Percentiles rank a stretch among this genome's conserved stretches.
phyloP scores from a whole-genome alignment of 2,888 invertebrate genomes.

The Dicyrtomina minuta region DNA sequence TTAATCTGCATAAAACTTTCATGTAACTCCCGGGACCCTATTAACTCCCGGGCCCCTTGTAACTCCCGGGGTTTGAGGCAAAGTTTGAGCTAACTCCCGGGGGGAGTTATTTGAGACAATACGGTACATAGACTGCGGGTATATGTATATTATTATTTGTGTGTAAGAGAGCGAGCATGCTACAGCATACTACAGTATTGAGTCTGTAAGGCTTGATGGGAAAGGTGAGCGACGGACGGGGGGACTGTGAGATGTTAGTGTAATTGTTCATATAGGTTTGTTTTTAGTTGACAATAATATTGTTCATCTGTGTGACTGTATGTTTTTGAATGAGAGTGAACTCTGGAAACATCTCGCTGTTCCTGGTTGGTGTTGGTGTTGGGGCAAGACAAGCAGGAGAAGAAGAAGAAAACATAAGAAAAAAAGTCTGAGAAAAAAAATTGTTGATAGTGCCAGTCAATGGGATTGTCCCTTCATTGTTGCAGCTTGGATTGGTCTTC shows the following conservation, averaged over 20 bases:
- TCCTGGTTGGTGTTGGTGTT: background rate
- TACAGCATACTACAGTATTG: too few species aligned
- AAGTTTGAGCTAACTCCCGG: too few species aligned
- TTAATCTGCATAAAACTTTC: too few species aligned
- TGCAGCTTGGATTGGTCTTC: background rate
- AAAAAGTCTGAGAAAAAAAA: background rate
- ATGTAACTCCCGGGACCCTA: too few species aligned
- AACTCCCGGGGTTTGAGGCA: too few species aligned
- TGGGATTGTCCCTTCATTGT: conserved; percentile 14
- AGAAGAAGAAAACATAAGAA: background rate
- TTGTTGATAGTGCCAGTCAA: background rate
- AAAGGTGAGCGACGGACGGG: background rate
- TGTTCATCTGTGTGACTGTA: background rate
- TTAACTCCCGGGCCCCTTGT: too few species aligned
- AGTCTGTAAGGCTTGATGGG: conserved; percentile 7
- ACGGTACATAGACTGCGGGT: too few species aligned
- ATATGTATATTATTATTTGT: too few species aligned
- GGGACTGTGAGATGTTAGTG: background rate
- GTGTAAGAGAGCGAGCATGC: too few species aligned
- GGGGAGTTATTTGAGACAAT: too few species aligned
- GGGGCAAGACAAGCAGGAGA: background rate
- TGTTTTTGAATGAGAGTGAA: background rate
- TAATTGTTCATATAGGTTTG: conserved; percentile 8
- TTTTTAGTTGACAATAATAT: conserved; percentile 8
- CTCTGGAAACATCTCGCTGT: background rate